A percentile compares a stretch with the other conserved stretches of the same genome.
phyloP scores from a whole-genome alignment of 1,140 invertebrate species.

The Drosophila saltans region DNA sequence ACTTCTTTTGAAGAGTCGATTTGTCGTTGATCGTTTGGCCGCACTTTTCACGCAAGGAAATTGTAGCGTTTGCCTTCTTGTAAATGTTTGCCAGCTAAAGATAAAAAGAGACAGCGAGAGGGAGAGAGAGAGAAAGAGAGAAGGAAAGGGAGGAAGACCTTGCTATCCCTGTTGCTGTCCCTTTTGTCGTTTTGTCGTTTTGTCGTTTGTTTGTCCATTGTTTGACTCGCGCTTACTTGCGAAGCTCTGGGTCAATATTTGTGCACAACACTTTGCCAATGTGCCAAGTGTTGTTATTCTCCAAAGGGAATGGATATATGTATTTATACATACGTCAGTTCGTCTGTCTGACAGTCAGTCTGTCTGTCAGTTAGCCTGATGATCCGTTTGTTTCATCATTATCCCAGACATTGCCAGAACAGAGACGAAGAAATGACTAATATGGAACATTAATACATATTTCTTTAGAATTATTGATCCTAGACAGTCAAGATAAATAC shows the following conservation, averaged over 20 bases:
- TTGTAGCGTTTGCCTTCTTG: slow-evolving; percentile 32
- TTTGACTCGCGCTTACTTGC: slow-evolving; percentile 80
- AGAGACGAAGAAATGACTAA: neutral
- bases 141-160: slow-evolving; percentile 6
- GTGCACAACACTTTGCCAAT: slow-evolving; percentile 79
- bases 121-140: no score
- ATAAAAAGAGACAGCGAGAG: neutral
- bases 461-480: slow-evolving; percentile 12
- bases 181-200: neutral
- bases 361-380: neutral
- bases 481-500: neutral
- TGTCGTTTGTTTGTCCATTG: slow-evolving; percentile 67
- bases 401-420: slow-evolving; percentile 1
- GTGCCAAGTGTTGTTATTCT: slow-evolving; percentile 67
- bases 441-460: neutral
- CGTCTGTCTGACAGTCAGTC: neutral
- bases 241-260: slow-evolving; percentile 76
- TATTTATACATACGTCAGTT: neutral
- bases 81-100: slow-evolving; percentile 8
- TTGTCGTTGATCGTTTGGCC: slow-evolving; percentile 26
- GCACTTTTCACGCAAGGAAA: slow-evolving; percentile 57
- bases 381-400: slow-evolving; percentile 4
- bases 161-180: slow-evolving; percentile 38
- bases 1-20: slow-evolving; percentile 15
- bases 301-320: neutral